These are phyloP conservation scores for Pecten maximus DNA, from an alignment of 2,888 invertebrate species.

Conservation along the genomic window DNA sequence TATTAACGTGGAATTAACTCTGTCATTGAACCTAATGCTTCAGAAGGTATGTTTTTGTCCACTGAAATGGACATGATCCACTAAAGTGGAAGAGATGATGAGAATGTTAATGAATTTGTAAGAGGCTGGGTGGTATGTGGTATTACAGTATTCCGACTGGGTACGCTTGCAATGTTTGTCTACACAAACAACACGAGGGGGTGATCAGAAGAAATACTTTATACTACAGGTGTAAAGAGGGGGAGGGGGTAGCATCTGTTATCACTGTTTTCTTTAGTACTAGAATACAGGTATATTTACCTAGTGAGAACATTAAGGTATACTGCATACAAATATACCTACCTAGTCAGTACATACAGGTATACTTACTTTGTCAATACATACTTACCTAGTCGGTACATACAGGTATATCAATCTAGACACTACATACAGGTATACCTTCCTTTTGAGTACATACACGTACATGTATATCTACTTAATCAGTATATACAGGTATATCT, in stretches of 20 bases:
- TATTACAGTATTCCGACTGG: not conserved
- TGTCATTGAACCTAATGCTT: slow-evolving; percentile 24
- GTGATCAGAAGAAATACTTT: not conserved
- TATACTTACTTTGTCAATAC: no score
- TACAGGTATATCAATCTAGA: no score
- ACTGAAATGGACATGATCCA: not conserved
- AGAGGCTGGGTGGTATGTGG: not conserved
- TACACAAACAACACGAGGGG: not conserved
- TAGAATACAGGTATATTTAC: no score
- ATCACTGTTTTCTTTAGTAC: no score
- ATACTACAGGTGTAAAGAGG: not conserved
- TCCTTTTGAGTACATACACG: no score
- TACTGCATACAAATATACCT: no score
- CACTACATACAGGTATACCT: no score
- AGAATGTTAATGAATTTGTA: slow-evolving; percentile 20
- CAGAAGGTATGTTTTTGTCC: slow-evolving; percentile 31
- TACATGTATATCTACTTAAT: no score
- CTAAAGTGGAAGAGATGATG: slow-evolving; percentile 10
- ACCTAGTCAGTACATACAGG: no score
- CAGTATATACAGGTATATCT: not conserved
- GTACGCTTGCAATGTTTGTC: not conserved
- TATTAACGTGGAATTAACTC: slow-evolving; percentile 1
- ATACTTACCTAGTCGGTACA: no score
- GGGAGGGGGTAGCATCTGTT: no score
- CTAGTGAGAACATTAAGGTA: no score